These are phyloP conservation scores for Tipula vernalis DNA, from an alignment of 2,888 invertebrate genomes.

Conservation along the genomic window DNA sequence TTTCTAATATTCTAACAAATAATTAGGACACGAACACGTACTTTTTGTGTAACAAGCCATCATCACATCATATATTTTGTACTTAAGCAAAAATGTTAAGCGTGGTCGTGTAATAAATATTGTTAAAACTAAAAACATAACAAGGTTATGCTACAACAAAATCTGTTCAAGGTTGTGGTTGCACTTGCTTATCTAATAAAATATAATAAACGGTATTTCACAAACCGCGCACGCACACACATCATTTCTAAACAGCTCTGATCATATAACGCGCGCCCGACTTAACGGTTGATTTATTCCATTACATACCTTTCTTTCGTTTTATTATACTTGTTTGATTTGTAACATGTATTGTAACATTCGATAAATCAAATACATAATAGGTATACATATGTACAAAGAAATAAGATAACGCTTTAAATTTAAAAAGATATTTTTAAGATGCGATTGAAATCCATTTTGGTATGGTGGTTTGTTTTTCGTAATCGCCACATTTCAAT, in stretches of 20 bases:
- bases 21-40: background rate
- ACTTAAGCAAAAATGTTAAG: no score
- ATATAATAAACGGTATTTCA: background rate
- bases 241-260: background rate
- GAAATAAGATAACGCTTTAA: no score
- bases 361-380: background rate
- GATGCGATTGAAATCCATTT: background rate
- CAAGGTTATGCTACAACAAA: no score
- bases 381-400: background rate
- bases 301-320: background rate
- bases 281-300: background rate
- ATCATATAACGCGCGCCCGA: background rate
- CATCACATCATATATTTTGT: no score
- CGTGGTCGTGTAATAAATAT: no score
- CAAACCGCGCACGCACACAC: background rate
- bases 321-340: no score
- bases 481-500: background rate
- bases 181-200: no score
- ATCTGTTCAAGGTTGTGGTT: no score
- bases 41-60: background rate
- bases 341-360: background rate
- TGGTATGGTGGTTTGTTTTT: background rate
- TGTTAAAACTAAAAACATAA: no score
- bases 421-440: background rate
- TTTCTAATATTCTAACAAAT: background rate